phyloP scores from a whole-genome alignment of 1,140 invertebrate genomes.

The Archivesica marissinica region DNA sequence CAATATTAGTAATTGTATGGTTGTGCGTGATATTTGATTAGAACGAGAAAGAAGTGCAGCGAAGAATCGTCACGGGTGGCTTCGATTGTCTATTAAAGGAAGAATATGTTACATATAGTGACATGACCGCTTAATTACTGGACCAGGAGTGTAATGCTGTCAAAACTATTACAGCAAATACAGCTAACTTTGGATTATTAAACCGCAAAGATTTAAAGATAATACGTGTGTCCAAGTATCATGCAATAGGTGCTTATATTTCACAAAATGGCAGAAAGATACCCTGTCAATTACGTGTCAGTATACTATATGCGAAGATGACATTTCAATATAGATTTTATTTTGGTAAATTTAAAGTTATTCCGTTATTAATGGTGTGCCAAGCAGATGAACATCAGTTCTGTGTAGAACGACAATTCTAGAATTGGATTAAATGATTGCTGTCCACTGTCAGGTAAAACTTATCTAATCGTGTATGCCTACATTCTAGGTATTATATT shows the following conservation, averaged over 20 bases:
- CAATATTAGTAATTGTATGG: conserved; percentile 8
- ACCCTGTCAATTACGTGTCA: conserved; percentile 44
- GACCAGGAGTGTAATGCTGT: background rate
- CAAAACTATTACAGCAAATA: background rate
- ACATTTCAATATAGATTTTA: conserved; percentile 8
- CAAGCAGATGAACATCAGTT: too few relatives aligned
- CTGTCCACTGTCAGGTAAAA: too few relatives aligned
- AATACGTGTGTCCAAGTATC: conserved; percentile 31
- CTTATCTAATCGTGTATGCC: too few relatives aligned
- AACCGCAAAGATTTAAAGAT: conserved; percentile 31
- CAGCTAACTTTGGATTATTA: conserved; percentile 4
- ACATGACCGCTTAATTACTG: conserved; percentile 36
- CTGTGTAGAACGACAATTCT: too few relatives aligned
- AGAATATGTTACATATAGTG: conserved; percentile 2
- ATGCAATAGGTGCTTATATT: conserved; percentile 3
- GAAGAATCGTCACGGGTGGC: conserved; percentile 23
- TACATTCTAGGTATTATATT: too few relatives aligned
- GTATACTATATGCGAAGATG: background rate
- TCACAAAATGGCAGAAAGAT: conserved; percentile 36
- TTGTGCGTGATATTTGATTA: background rate
- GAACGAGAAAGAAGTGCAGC: background rate
- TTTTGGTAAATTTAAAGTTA: background rate
- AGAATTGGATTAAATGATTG: too few relatives aligned
- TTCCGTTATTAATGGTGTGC: too few relatives aligned
- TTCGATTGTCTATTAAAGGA: conserved; percentile 10